A percentile compares a stretch with the other conserved stretches of the same genome.
Evolutionary conservation across 2,113 vertebrate species (phyloP).

Genomic region (Toxotes chatareus): DNA sequence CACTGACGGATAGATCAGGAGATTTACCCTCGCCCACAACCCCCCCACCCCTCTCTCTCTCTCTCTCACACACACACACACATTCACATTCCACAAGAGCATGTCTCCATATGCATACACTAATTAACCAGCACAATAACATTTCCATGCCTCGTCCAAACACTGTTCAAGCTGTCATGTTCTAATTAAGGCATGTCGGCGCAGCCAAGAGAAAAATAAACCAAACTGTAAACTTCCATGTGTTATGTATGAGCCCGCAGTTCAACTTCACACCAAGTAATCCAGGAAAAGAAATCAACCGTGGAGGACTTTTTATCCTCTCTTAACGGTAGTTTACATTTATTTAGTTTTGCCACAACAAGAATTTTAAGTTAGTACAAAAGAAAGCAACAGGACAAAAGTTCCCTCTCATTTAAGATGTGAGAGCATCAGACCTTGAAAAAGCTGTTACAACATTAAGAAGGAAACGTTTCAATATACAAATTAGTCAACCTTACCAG

Average conservation of each 20-base stretch:
- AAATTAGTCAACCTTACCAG: constrained; percentile 76
- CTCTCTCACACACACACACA: not conserved
- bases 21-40: constrained; percentile 54
- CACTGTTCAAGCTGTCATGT: constrained; percentile 69
- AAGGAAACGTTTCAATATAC: not conserved
- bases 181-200: constrained; percentile 67
- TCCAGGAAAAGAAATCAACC: not conserved
- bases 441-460: not conserved
- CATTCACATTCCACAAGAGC: constrained; percentile 17
- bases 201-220: constrained; percentile 35
- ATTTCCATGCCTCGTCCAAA: constrained; percentile 61
- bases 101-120: constrained; percentile 58
- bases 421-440: not conserved
- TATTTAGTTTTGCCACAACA: too few species aligned
- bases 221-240: constrained; percentile 16
- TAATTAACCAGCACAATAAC: constrained; percentile 77
- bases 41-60: not conserved
- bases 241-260: constrained; percentile 31
- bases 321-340: not conserved
- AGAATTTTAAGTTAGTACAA: not conserved
- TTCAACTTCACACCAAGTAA: constrained; percentile 23
- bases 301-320: not conserved
- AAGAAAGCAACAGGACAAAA: not conserved
- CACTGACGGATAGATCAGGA: constrained; percentile 82
- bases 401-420: not conserved